phyloP scores from a whole-genome alignment of 2,797 vertebrate genomes.

The Apogon hyalosoma region DNA sequence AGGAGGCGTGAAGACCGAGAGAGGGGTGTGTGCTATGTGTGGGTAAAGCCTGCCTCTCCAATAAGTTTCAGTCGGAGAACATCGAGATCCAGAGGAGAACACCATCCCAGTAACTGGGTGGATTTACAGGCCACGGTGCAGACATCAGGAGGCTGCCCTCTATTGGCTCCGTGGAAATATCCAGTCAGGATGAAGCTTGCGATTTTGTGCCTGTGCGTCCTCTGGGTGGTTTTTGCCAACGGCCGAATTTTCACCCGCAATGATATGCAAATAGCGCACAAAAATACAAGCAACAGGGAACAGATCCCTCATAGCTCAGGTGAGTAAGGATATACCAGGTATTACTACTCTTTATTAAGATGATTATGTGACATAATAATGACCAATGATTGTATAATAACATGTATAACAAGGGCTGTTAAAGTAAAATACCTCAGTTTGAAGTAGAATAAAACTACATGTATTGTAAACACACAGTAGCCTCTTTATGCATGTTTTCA shows the following conservation, averaged over 20 bases:
- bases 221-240: background rate
- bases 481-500: no score
- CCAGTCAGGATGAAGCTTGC: background rate
- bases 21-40: background rate
- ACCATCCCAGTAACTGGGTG: background rate
- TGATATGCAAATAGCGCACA: conserved; percentile 1
- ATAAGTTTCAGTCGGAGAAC: background rate
- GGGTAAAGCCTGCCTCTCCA: background rate
- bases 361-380: background rate
- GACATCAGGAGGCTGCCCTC: no score
- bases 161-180: no score
- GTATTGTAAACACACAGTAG: no score
- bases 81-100: background rate
- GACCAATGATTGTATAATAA: no score
- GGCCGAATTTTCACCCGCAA: conserved; percentile 8
- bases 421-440: no score
- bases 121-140: background rate
- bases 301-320: background rate
- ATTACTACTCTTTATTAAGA: no score
- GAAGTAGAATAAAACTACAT: no score
- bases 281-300: background rate
- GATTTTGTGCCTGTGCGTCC: background rate
- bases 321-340: background rate
- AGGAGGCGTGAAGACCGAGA: background rate
- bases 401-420: no score